Evolutionary conservation across 2,888 invertebrate genomes (phyloP).

Genomic region (Beris chalybata): DNA sequence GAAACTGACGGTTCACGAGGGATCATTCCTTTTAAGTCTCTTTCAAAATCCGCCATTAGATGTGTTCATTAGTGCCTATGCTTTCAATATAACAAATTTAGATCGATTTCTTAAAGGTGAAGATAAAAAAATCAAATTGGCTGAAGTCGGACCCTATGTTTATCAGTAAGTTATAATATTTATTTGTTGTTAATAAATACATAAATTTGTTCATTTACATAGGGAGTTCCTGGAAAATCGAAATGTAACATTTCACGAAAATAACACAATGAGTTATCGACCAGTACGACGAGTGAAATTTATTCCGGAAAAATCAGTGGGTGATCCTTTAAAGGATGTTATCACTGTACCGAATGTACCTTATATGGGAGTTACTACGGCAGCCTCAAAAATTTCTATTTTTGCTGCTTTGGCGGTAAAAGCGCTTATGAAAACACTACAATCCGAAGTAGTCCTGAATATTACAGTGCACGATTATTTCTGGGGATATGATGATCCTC

Average conservation of each 20-base stretch:
- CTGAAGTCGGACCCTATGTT: conserved; percentile 79
- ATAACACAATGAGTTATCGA: conserved; percentile 67
- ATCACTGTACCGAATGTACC: conserved; percentile 73
- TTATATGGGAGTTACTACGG: conserved; percentile 59
- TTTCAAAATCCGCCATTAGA: conserved; percentile 69
- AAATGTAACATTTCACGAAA: conserved; percentile 66
- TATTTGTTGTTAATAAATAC: not conserved
- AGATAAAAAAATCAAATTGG: conserved; percentile 66
- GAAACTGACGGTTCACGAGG: conserved; percentile 57
- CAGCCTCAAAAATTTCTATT: conserved; percentile 48
- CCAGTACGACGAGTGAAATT: conserved; percentile 65
- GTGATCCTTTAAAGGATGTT: conserved; percentile 63
- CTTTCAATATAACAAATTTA: conserved; percentile 81
- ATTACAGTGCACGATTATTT: conserved; percentile 70
- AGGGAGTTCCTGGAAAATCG: conserved; percentile 71
- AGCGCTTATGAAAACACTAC: conserved; percentile 60
- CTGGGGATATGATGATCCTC: conserved; percentile 80
- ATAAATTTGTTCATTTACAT: conserved; percentile 45
- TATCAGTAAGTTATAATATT: conserved; percentile 67
- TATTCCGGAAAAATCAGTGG: conserved; percentile 66
- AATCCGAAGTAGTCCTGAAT: conserved; percentile 65
- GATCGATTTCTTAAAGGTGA: conserved; percentile 67
- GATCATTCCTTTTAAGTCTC: conserved; percentile 63
- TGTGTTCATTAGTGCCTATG: conserved; percentile 66
- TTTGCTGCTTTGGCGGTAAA: conserved; percentile 64